These are phyloP conservation scores for Timema podura DNA, from an alignment of 2,888 invertebrate genomes.

Conservation along the genomic window DNA sequence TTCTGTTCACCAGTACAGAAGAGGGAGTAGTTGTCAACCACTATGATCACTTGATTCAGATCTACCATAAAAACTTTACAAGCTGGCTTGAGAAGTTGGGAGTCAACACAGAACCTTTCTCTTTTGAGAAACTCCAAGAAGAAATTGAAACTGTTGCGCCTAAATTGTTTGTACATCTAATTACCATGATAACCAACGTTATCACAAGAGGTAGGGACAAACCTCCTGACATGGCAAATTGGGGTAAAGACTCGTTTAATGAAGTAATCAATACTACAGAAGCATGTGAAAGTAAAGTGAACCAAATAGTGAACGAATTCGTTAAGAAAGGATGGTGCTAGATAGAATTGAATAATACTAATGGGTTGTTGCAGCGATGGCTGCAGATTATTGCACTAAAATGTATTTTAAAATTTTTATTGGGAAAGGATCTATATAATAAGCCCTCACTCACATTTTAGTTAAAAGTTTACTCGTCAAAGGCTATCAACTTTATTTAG, in stretches of 20 bases:
- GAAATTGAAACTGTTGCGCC: conserved; percentile 15
- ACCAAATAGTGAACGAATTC: too few relatives aligned
- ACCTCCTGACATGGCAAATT: neutral
- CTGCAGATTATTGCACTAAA: too few relatives aligned
- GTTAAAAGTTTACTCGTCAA: too few relatives aligned
- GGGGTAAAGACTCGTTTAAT: too few relatives aligned
- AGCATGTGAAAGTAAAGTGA: too few relatives aligned
- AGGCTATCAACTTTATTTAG: too few relatives aligned
- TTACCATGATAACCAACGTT: conserved; percentile 7
- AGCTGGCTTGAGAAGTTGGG: conserved; percentile 36
- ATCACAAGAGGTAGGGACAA: conserved; percentile 2
- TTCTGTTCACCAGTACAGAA: conserved; percentile 41
- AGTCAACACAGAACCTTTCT: conserved; percentile 36
- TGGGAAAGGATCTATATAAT: too few relatives aligned
- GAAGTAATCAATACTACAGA: neutral
- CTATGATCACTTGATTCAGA: conserved; percentile 39
- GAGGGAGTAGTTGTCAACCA: conserved; percentile 39
- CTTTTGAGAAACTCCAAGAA: conserved; percentile 2
- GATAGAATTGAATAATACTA: too few relatives aligned
- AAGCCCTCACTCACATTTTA: too few relatives aligned
- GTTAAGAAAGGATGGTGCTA: too few relatives aligned
- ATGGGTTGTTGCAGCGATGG: too few relatives aligned
- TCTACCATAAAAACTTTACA: conserved; percentile 41
- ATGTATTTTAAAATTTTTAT: too few relatives aligned
- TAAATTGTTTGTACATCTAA: neutral